These are phyloP conservation scores for Chiloscyllium punctatum DNA, from an alignment of 2,797 vertebrate genomes.

Conservation along the genomic window DNA sequence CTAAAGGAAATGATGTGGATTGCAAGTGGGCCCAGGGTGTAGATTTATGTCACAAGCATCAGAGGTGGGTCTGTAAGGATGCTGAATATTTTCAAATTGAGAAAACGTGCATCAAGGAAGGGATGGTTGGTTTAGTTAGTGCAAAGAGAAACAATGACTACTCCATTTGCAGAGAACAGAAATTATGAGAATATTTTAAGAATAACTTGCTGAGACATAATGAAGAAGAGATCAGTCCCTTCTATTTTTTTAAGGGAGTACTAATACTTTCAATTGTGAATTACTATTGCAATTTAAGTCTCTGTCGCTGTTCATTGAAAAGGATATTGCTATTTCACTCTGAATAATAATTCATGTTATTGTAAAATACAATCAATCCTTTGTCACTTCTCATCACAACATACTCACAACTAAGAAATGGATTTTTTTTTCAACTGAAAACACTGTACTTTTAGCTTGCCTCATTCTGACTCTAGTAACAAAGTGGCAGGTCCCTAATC, in stretches of 20 bases:
- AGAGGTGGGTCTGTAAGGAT: slow-evolving; percentile 46
- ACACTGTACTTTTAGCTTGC: neutral
- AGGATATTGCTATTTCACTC: neutral
- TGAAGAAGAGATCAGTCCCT: neutral
- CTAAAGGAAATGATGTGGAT: slow-evolving; percentile 44
- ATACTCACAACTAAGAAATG: neutral
- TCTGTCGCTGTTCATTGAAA: neutral
- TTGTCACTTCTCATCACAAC: neutral
- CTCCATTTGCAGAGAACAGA: slow-evolving; percentile 58
- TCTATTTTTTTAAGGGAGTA: neutral
- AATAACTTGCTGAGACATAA: neutral
- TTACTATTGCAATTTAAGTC: neutral
- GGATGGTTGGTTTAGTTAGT: slow-evolving; percentile 64
- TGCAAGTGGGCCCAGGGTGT: slow-evolving; percentile 38
- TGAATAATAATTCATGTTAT: neutral
- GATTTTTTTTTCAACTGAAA: neutral
- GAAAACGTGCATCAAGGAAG: slow-evolving; percentile 45
- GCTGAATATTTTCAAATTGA: slow-evolving; percentile 50
- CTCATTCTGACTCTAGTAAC: neutral
- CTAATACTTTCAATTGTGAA: neutral
- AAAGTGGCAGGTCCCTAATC: neutral
- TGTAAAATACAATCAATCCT: neutral
- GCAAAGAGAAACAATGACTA: slow-evolving; percentile 60
- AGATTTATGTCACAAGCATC: slow-evolving; percentile 35
- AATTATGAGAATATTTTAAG: slow-evolving; percentile 52